Evolutionary conservation across 2,888 invertebrate genomes (phyloP), one percentile per base, ranked within the genome.

Genomic region (Aelia acuminata): DNA sequence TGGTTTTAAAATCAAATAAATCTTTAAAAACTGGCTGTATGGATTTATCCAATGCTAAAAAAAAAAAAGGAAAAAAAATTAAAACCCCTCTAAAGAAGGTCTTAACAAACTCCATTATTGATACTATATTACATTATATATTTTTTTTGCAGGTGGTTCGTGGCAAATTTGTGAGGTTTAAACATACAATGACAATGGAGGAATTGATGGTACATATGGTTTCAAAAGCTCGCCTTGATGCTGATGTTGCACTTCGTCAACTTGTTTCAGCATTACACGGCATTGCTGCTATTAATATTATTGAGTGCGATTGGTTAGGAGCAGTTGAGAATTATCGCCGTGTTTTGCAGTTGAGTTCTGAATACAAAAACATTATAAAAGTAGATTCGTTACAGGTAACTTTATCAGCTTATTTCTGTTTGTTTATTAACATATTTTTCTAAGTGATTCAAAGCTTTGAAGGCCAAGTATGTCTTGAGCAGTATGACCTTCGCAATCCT

Each of bases 191-290:
- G 88, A 94, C 94, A 13, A 95, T 95, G 92, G 93, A 94, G 90
- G 95, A 96, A 89, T 92, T 96, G 26, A 92, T 96, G 85, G 93
- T 93, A n/a, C 94, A 95, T 88, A 92, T 96, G 88, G 95, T 95
- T 57, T 93, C 94, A 87, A 95, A 94, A 91, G 94, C 94, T 90
- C 93, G 93, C 88, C 91, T 91, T 88, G 95, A 94, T 91, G 94
- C 94, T 91, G 95, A 95, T 92, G 94, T 94, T 88, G 93, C 94
- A 88, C 93, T 96, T 87, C 93, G 96, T 84, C 92, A 93, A 26
- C 92, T 95, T 90, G 93, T 95, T 26, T 94, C 95, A 1, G 93
- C 95, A n/a, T 92, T 95, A 87, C 96, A 96, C 92, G 96, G 95
- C 31, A 92, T 95, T 89, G 96, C 96, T 26, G 96, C 94, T 1